A percentile compares a stretch with the other conserved stretches of the same genome.
phyloP scores from a whole-genome alignment of 2,888 invertebrate genomes.

The Oscheius myriophilus region DNA sequence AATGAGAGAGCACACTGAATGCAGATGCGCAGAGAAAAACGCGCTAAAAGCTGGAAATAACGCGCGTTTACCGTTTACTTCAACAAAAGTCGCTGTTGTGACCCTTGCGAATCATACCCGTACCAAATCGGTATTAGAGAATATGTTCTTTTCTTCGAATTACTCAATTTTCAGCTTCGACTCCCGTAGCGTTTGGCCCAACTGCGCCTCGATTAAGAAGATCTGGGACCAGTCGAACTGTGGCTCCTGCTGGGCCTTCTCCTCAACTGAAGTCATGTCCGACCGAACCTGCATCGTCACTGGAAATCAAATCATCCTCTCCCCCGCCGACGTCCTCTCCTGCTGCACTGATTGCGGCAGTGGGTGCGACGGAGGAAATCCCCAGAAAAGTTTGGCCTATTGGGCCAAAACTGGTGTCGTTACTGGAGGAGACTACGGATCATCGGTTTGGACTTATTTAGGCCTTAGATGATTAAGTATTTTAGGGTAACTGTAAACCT shows the following conservation, averaged over 20 bases:
- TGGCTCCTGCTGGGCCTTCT: constrained; percentile 83
- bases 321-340: constrained; percentile 73
- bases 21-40: too few species aligned
- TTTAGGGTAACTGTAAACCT: constrained; percentile 79
- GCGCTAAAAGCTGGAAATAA: too few species aligned
- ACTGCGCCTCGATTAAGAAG: constrained; percentile 43
- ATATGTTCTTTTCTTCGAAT: too few species aligned
- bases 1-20: too few species aligned
- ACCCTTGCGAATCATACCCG: too few species aligned
- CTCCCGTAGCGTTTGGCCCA: constrained; percentile 47
- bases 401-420: not conserved
- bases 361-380: constrained; percentile 66
- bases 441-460: not conserved
- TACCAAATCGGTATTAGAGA: too few species aligned
- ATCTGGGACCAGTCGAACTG: constrained; percentile 57
- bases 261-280: constrained; percentile 70
- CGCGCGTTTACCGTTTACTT: too few species aligned
- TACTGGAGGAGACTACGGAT: constrained; percentile 70
- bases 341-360: constrained; percentile 68
- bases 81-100: too few species aligned
- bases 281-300: constrained; percentile 73
- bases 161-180: constrained; percentile 46
- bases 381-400: not conserved
- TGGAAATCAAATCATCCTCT: constrained; percentile 66
- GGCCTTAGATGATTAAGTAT: constrained; percentile 8